A percentile compares a stretch with the other conserved stretches of the same genome.
These are phyloP conservation scores for Simalia tracyae DNA, from an alignment of 2,797 vertebrate species.

Conservation along the genomic window DNA sequence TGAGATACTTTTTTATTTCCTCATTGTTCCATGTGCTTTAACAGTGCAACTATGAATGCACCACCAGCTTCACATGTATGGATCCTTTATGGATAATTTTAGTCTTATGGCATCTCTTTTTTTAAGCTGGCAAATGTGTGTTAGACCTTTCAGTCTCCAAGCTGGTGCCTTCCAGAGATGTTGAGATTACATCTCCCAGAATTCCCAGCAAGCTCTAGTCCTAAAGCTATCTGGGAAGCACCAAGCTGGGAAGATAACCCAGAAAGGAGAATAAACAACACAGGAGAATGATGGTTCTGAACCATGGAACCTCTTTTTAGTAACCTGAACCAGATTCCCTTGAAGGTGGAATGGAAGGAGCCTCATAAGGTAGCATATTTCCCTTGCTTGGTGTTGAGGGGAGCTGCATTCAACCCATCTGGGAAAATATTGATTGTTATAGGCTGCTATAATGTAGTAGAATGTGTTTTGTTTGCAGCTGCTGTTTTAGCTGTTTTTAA, in stretches of 20 bases:
- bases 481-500: constrained; percentile 24
- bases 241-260: background rate
- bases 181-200: background rate
- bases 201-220: background rate
- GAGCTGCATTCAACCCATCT: background rate
- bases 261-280: background rate
- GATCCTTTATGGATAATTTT: background rate
- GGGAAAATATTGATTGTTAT: background rate
- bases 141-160: background rate
- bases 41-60: background rate
- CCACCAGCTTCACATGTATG: background rate
- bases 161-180: background rate
- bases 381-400: background rate
- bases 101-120: background rate
- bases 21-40: background rate
- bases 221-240: accelerated
- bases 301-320: background rate
- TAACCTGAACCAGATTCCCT: background rate
- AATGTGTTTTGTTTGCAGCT: background rate
- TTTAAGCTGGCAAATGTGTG: background rate
- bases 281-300: background rate
- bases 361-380: background rate
- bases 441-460: background rate
- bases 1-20: background rate
- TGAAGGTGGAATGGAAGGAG: background rate